Evolutionary conservation across 2,888 invertebrate genomes (phyloP).

Genomic region (Trichogramma evanescens): DNA sequence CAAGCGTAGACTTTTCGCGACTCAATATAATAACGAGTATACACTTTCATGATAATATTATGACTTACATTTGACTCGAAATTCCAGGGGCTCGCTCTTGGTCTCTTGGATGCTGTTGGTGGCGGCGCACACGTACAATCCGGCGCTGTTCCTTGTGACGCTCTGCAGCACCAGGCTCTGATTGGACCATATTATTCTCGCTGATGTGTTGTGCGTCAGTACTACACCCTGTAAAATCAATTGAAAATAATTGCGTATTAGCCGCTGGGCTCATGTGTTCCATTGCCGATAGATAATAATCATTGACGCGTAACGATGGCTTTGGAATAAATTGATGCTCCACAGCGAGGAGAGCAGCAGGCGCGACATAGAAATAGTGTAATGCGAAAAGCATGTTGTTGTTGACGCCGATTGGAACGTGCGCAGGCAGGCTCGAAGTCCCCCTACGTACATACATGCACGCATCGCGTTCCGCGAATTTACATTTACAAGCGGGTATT

Average conservation of each 20-base stretch:
- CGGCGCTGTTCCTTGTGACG: slow-evolving; percentile 78
- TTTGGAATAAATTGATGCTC: no score
- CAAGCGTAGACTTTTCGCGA: neutral
- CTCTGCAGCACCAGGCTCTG: slow-evolving; percentile 86
- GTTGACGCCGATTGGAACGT: no score
- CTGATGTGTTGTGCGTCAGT: slow-evolving; percentile 78
- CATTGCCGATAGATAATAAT: no score
- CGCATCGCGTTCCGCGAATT: no score
- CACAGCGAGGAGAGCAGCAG: no score
- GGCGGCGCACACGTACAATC: slow-evolving; percentile 81
- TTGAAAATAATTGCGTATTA: neutral
- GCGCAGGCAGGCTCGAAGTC: no score
- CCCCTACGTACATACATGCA: no score
- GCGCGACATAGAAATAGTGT: no score
- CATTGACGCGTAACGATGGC: no score
- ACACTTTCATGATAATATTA: neutral
- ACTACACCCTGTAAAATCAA: slow-evolving; percentile 61
- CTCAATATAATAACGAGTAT: neutral
- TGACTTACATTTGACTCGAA: slow-evolving; percentile 84
- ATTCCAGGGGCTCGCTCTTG: slow-evolving; percentile 75
- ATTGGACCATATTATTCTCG: slow-evolving; percentile 83
- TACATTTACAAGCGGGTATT: no score
- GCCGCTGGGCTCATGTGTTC: neutral
- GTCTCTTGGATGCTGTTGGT: slow-evolving; percentile 84
- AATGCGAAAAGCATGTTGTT: no score